A percentile compares a stretch with the other conserved stretches of the same genome.
Evolutionary conservation across 2,113 vertebrate species (phyloP).

Genomic region (Triplophysa dalaica): DNA sequence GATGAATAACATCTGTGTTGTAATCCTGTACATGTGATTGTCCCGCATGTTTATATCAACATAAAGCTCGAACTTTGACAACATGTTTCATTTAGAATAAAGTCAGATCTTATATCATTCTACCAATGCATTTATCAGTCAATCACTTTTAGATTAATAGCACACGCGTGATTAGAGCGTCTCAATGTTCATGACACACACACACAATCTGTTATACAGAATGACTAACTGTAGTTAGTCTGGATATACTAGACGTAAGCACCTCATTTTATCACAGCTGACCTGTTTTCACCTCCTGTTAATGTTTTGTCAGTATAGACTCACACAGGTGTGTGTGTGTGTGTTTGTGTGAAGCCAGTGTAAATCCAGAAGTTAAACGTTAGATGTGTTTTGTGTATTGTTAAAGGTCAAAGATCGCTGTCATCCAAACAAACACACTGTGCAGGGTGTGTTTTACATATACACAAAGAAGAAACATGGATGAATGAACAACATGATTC

Average conservation of each 20-base stretch:
- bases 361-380: background rate
- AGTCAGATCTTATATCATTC: background rate
- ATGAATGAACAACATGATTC: no score
- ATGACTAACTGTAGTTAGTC: no score
- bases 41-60: background rate
- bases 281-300: no score
- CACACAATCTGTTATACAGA: no score
- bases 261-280: no score
- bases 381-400: background rate
- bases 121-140: background rate
- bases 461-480: no score
- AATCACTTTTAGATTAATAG: slow-evolving; percentile 1
- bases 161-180: background rate
- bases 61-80: background rate
- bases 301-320: no score
- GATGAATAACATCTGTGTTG: background rate
- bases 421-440: background rate
- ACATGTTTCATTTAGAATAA: background rate
- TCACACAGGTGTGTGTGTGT: background rate
- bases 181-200: background rate
- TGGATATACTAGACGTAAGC: no score
- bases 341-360: no score
- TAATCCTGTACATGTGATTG: background rate
- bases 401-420: slow-evolving; percentile 3
- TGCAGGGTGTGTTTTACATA: background rate